Evolutionary conservation across 2,888 invertebrate species (phyloP), one percentile per base, ranked within the genome.

Genomic region (Spilarctia lutea): DNA sequence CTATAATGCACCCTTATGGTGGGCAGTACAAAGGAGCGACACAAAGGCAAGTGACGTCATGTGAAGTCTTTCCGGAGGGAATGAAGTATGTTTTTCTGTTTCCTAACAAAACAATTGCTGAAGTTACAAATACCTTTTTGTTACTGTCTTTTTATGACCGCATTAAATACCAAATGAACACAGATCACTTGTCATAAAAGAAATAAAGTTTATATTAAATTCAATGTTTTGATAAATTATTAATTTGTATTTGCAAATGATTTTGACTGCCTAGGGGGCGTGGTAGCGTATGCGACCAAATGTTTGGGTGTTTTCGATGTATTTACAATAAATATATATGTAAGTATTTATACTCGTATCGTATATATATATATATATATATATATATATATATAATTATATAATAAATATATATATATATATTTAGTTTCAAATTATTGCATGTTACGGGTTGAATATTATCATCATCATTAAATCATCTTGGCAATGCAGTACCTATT

Each of bases 31-130:
- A 81, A 85, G 73, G 71, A 73, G 74, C 74, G 76, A 77, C 73
- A 78, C 73, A 75, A 78, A 78, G 76, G 70, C 72, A 70, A 73
- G 73, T 66, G 78, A 74, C 80, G 78, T 80, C 85, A 81, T 76
- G 81, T 79, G 78, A 81, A 72, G 78, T 39, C 76, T 78, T 82
- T 79, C 78, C 80, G 75, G 39, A 67, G 70, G 72, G 77, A 77
- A 56, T 16, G 71, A 71, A 65, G 27, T 60, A 67, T 68, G 7
- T 78, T 77, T 48, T 72, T 71, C 27, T 65, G 27, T 63, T 69
- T 48, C 48, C 81, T 79, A 81, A 80, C 76, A 71, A 77, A 74
- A 73, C 39, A 79, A 77, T 68, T 71, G 6, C 13, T 73, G 66
- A 45, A 67, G 68, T 67, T 73, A 75, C 71, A 73, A 69, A 78